Percentiles rank a stretch among this genome's conserved stretches.
Evolutionary conservation across 2,797 vertebrate genomes (phyloP).

Genomic region (Pygocentrus nattereri): DNA sequence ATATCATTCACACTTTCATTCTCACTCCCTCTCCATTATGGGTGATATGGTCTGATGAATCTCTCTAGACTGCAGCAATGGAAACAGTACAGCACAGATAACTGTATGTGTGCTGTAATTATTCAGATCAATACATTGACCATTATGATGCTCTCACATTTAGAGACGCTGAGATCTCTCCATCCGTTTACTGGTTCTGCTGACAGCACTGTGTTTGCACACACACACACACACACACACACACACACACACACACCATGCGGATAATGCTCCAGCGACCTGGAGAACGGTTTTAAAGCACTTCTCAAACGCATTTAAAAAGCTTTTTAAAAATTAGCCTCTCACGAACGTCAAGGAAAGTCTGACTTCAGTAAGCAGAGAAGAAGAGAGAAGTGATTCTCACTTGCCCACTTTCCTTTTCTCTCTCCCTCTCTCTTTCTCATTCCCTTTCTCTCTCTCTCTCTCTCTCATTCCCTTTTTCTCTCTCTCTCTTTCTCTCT

Average conservation of each 20-base stretch:
- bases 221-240: not conserved
- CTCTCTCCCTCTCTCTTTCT: not conserved
- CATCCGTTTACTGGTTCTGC: conserved; percentile 1
- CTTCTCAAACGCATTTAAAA: conserved; percentile 7
- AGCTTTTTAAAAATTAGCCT: conserved; percentile 49
- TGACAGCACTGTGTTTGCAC: conserved; percentile 34
- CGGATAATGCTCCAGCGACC: not conserved
- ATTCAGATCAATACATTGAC: conserved; percentile 24
- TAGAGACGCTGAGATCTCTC: not conserved
- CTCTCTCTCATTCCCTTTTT: not conserved
- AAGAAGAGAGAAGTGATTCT: not conserved
- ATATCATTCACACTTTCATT: too few relatives aligned
- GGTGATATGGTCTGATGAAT: not conserved
- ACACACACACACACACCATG: conserved; percentile 23
- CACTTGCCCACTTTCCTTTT: not conserved
- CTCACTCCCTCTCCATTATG: not conserved
- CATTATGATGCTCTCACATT: conserved; percentile 1
- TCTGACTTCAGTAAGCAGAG: conserved; percentile 51
- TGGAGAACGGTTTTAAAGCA: conserved; percentile 10
- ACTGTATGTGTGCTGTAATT: conserved; percentile 17
- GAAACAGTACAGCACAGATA: not conserved
- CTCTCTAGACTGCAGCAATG: not conserved
- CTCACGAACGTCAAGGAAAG: conserved; percentile 22
- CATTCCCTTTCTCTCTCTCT: not conserved
- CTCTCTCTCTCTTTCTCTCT: not conserved